Percentiles rank a stretch among this genome's conserved stretches.
These are phyloP conservation scores for Limosa lapponica DNA, from an alignment of 2,797 vertebrate species.

Conservation along the genomic window DNA sequence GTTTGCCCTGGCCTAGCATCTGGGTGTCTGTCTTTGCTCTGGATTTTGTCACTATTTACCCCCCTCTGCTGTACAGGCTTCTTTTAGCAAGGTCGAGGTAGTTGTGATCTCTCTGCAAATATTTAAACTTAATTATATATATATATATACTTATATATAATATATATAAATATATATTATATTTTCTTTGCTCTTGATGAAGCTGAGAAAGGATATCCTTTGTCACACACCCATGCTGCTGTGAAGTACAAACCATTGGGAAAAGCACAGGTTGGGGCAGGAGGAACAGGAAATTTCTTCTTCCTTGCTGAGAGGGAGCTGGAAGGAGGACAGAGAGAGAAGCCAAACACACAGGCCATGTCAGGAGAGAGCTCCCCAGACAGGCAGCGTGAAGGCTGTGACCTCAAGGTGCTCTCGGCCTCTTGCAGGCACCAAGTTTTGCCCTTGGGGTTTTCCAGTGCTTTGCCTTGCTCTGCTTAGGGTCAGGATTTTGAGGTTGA, in stretches of 20 bases:
- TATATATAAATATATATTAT: constrained; percentile 80
- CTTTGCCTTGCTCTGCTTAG: not conserved
- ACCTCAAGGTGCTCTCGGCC: not conserved
- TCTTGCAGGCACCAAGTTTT: not conserved
- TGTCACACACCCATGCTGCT: constrained; percentile 77
- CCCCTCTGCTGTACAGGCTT: constrained; percentile 68
- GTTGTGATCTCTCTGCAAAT: constrained; percentile 77
- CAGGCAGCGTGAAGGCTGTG: not conserved
- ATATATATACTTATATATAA: constrained; percentile 73
- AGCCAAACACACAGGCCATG: not conserved
- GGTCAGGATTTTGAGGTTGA: not conserved
- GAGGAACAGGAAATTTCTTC: not conserved
- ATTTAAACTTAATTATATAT: constrained; percentile 82
- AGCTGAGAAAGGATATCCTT: constrained; percentile 74
- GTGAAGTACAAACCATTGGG: constrained; percentile 68
- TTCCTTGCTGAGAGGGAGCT: not conserved
- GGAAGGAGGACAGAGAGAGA: not conserved
- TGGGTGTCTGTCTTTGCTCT: constrained; percentile 18
- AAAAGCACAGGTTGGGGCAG: not conserved
- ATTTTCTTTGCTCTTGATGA: constrained; percentile 81
- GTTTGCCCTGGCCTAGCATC: not conserved
- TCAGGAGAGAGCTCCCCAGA: not conserved
- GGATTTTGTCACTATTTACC: constrained; percentile 50
- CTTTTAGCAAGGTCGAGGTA: constrained; percentile 71
- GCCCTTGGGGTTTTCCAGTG: not conserved